A percentile compares a stretch with the other conserved stretches of the same genome.
Conservation (phyloP, 2,797 vertebrate genomes). For the Australoheros facetus region DNA sequence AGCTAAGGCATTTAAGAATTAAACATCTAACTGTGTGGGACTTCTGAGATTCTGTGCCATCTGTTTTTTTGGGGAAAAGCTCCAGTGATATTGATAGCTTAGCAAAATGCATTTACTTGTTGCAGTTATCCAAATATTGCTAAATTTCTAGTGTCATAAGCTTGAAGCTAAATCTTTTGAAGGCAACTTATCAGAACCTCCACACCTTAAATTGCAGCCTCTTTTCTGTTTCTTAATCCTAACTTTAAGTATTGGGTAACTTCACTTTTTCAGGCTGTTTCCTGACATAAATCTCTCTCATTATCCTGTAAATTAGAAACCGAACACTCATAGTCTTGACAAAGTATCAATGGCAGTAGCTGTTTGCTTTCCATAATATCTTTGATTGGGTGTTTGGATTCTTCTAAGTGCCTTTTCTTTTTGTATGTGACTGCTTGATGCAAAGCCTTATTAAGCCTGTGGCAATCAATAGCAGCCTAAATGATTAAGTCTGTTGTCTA, state of each 20-base stretch:
- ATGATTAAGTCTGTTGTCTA: constrained; percentile 68
- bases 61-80: neutral
- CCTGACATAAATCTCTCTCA: constrained; percentile 12
- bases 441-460: constrained; percentile 61
- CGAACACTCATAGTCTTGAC: neutral
- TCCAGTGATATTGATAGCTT: neutral
- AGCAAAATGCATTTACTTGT: neutral
- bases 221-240: neutral
- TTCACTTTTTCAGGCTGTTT: neutral
- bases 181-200: neutral
- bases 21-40: too few relatives aligned
- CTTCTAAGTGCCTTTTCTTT: constrained; percentile 33
- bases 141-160: neutral
- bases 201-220: neutral
- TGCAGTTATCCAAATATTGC: neutral
- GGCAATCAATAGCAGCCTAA: constrained; percentile 74
- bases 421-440: constrained; percentile 46
- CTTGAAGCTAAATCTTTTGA: neutral
- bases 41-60: neutral
- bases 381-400: constrained; percentile 46
- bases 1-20: too few relatives aligned
- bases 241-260: neutral
- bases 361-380: constrained; percentile 31
- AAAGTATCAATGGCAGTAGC: constrained; percentile 11
- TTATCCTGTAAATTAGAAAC: constrained; percentile 37